Evolutionary conservation across 2,888 invertebrate genomes (phyloP), one percentile per base, ranked within the genome.

Genomic region (Orchestes rusci): DNA sequence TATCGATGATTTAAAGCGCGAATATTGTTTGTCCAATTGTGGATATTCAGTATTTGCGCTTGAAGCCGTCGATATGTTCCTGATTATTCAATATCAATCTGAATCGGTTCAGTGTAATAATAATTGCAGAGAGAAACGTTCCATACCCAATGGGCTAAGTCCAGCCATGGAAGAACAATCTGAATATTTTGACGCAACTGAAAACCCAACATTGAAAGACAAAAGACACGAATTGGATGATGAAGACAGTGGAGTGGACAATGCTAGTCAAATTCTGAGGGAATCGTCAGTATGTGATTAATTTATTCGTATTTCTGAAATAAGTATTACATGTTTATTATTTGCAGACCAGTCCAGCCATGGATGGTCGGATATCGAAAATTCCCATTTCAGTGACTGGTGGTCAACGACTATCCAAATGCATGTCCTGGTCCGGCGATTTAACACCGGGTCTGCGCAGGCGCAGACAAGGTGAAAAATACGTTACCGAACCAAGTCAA

Each of bases 401-500:
- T 16, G 51, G 51, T 8, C 71, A 73, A 54, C 67, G 78, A 31
- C 71, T 82, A 39, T 77, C 80, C 49, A 82, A 83, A 65, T 82
- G 82, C 67, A 78, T 81, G 63, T 79, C 82, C 20, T 80, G 83
- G 84, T 77, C 79, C 45, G 74, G 75, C 59, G 69, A 69, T 45
- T 54, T 69, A 50, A 80, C 80, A 1, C 79, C 80, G 61, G 86
- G 85, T 31, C 70, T 90, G 28, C 75, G 89, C 15, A 75, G 90
- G 20, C 80, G 87, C 56, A 79, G 85, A 56, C 80, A 80, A 31
- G 72, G 73, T 45, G 89, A 89, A 52, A 91, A 91, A 70, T 90
- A 90, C 70, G 84, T 89, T 17, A 81, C 82, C 18, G 90, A 90
- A 71, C 84, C 85, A 50, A 80, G 84, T 49, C 87, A 90, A 64